Conservation (phyloP, 1,140 invertebrate species). For the Oscheius sp. region DNA sequence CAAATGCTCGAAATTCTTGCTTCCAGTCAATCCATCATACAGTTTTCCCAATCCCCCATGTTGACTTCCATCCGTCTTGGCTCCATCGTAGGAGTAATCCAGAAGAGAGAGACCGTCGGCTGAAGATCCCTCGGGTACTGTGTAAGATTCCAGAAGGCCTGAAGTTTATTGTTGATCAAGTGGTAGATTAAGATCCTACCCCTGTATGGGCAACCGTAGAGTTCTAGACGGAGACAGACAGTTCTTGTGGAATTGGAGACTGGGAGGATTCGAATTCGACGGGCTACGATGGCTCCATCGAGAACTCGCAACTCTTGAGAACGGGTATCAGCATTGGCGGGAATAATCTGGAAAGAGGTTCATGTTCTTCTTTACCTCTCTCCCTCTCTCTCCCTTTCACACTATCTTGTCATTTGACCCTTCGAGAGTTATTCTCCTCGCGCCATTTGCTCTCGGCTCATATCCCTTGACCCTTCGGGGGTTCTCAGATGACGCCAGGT, state of each 20-base stretch:
- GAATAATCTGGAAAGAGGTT: conserved; percentile 68
- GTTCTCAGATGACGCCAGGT: no score
- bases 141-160: conserved; percentile 65
- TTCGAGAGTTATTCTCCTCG: no score
- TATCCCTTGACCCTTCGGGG: no score
- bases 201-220: conserved; percentile 65
- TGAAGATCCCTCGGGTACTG: conserved; percentile 76
- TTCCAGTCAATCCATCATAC: conserved; percentile 77
- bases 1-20: conserved; percentile 76
- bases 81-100: conserved; percentile 87
- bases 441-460: no score
- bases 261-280: conserved; percentile 76
- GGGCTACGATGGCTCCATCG: conserved; percentile 75
- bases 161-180: background rate
- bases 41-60: conserved; percentile 80
- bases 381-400: background rate
- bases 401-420: no score
- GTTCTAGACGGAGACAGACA: conserved; percentile 80
- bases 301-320: conserved; percentile 74
- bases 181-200: conserved; percentile 62
- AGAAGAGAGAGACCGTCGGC: conserved; percentile 76
- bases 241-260: conserved; percentile 78
- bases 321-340: conserved; percentile 79
- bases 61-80: conserved; percentile 71
- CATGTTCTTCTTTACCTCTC: background rate